A percentile compares a stretch with the other conserved stretches of the same genome.
Evolutionary conservation across 2,888 invertebrate genomes (phyloP).

Genomic region (Cryptops parisi): DNA sequence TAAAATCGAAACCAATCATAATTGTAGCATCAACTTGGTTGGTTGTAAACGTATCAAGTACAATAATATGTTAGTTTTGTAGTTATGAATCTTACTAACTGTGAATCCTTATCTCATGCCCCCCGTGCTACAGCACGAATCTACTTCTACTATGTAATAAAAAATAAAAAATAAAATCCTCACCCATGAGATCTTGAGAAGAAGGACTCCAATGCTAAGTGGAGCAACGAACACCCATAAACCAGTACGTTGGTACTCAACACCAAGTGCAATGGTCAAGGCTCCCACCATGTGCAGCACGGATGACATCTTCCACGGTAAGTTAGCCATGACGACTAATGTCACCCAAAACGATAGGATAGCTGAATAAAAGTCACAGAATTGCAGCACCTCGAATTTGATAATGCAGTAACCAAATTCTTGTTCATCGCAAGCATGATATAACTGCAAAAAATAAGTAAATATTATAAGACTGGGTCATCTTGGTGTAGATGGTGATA

Average conservation of each 20-base stretch:
- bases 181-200: constrained; percentile 30
- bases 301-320: constrained; percentile 33
- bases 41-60: not conserved
- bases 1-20: no score
- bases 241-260: constrained; percentile 39
- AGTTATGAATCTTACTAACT: not conserved
- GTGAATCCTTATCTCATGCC: not conserved
- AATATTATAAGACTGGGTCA: no score
- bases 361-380: constrained; percentile 43
- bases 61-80: no score
- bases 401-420: constrained; percentile 19
- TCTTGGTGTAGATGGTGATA: no score
- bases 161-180: not conserved
- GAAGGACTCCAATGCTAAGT: constrained; percentile 28
- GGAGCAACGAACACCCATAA: constrained; percentile 39
- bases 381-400: constrained; percentile 37
- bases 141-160: no score
- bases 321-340: constrained; percentile 39
- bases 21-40: no score
- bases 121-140: no score
- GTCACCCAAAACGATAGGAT: constrained; percentile 46
- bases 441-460: constrained; percentile 32
- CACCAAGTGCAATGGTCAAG: constrained; percentile 39
- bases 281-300: constrained; percentile 40
- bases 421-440: constrained; percentile 33